These are phyloP conservation scores for Tethea ocularis DNA, from an alignment of 2,888 invertebrate genomes.

Conservation along the genomic window DNA sequence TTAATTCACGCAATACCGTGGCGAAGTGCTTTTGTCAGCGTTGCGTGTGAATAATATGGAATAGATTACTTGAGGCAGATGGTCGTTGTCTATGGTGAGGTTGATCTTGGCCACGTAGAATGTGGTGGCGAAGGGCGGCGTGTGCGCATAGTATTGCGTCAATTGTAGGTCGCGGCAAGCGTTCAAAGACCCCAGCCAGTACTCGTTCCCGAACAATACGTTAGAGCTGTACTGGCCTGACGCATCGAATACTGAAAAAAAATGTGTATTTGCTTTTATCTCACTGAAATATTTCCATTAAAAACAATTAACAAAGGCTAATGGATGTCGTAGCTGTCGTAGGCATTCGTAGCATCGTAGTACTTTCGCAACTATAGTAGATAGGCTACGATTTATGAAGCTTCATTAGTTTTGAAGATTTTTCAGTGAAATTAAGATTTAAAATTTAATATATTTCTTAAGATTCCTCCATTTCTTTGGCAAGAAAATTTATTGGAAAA, in stretches of 20 bases:
- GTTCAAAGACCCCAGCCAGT: slow-evolving; percentile 90
- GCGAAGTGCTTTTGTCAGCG: slow-evolving; percentile 7
- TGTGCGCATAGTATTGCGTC: slow-evolving; percentile 73
- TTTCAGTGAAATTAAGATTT: too few species aligned
- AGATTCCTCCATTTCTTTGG: not conserved
- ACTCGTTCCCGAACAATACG: slow-evolving; percentile 91
- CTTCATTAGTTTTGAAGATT: too few species aligned
- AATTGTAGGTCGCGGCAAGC: slow-evolving; percentile 87
- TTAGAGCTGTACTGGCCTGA: slow-evolving; percentile 91
- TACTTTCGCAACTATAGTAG: not conserved
- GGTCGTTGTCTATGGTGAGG: slow-evolving; percentile 77
- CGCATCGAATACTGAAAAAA: slow-evolving; percentile 88
- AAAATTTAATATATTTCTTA: not conserved
- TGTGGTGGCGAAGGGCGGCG: slow-evolving; percentile 84
- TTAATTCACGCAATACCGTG: slow-evolving; percentile 19
- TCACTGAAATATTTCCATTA: not conserved
- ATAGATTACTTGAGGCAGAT: slow-evolving; percentile 78
- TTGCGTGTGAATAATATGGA: not conserved
- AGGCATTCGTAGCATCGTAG: slow-evolving; percentile 1
- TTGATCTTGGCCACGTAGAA: slow-evolving; percentile 86
- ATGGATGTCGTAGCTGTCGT: not conserved
- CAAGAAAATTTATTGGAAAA: not conserved
- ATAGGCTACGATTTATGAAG: not conserved
- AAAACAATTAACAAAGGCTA: not conserved
- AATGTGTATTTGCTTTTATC: not conserved